Conservation (phyloP, 64 coral and sea anemone species). For the Astreopora myriophthalma region DNA sequence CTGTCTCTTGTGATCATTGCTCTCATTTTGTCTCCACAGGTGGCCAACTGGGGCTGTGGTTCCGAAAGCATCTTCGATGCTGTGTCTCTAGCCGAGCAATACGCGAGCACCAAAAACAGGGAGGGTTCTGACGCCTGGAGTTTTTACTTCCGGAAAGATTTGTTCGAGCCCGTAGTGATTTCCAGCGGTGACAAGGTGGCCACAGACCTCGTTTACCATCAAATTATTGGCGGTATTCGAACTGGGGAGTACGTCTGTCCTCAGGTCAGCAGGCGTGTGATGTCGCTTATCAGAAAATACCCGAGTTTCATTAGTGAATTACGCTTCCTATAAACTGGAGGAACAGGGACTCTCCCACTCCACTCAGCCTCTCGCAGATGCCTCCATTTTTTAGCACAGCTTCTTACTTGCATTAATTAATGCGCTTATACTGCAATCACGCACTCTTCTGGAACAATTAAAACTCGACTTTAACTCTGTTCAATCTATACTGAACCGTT, state of each 20-base stretch:
- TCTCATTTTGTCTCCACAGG: background rate
- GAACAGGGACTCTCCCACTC: too few relatives aligned
- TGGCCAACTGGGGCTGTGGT: constrained; percentile 75
- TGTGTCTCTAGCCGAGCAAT: constrained; percentile 72
- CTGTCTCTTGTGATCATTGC: too few relatives aligned
- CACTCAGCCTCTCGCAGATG: too few relatives aligned
- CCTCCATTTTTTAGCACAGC: too few relatives aligned
- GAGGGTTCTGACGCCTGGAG: background rate
- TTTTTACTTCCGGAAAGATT: constrained; percentile 75
- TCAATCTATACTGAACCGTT: too few relatives aligned
- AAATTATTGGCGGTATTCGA: constrained; percentile 68
- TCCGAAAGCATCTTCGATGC: constrained; percentile 60
- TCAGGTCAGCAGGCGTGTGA: background rate
- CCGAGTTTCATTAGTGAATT: too few relatives aligned
- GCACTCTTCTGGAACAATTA: too few relatives aligned
- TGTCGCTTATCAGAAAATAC: background rate
- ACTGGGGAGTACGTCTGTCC: constrained; percentile 55
- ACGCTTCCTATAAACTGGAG: too few relatives aligned
- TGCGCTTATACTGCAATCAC: too few relatives aligned
- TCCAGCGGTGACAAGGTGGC: constrained; percentile 39
- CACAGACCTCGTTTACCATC: constrained; percentile 68
- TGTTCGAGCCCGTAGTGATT: constrained; percentile 46
- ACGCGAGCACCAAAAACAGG: constrained; percentile 27
- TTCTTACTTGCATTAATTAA: too few relatives aligned
- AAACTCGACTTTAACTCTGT: too few relatives aligned